Evolutionary conservation across 2,113 vertebrate species (phyloP), one percentile per base, ranked within the genome.

Genomic region (Paracanthobrama guichenoti): DNA sequence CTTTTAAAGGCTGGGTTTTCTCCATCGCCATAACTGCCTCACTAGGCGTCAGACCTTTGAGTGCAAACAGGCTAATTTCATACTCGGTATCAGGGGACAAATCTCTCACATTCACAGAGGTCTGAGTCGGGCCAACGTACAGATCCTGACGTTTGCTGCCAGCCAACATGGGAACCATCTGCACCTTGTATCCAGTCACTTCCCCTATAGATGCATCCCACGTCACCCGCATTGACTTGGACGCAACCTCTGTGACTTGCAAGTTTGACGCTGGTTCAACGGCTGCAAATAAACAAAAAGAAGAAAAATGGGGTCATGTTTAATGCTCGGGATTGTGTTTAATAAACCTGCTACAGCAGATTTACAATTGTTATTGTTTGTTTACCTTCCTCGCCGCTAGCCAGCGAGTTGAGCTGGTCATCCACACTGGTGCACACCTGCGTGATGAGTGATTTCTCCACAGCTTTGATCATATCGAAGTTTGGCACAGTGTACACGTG

Each of bases 371-470:
- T 44, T 28, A 62, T 84, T 84, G 22, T 84, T 82, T 71, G 53
- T 90, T 95, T 86, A 99, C 98, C 95, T 97, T 98, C 97, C 66
- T 97, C 96, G 84, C 96, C 97, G 85, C 97, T 98, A 90, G 94
- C 91, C 11, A 98, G 83, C 42, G 95, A 92, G 85, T 90, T 94
- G 14, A 98, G 91, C 6, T 98, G 98, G 62, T 98, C 95, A 7
- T 98, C 97, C 1, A 98, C 95, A 3, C 94, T 94, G 0, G 94
- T 93, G 87, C 98, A 99, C 89, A 98, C 93, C 88, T 96, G 95
- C n/a, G 91, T 87, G 60, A 97, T 95, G 24, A 99, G 92, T 81
- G 95, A 91, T 77, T 91, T 95, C 90, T 99, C 97, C 85, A 99
- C 93, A 3, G 88, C 93, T 87, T 91, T 94, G 89, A 99, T 97